phyloP scores from a whole-genome alignment of 2,888 invertebrate species.

The Eurois occulta region DNA sequence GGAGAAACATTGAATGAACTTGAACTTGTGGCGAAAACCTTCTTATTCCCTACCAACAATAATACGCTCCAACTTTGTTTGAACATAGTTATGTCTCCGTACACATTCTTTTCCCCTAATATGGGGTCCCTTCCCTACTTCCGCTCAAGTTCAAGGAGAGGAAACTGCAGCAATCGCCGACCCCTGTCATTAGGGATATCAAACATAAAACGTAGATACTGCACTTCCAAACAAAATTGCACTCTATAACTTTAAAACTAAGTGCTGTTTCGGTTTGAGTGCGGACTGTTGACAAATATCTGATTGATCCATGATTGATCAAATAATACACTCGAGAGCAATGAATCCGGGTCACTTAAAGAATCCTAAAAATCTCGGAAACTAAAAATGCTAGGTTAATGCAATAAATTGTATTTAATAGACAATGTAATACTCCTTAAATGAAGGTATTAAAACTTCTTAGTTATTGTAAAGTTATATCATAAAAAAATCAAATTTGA shows the following conservation, averaged over 20 bases:
- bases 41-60: slow-evolving; percentile 1
- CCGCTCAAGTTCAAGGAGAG: slow-evolving; percentile 49
- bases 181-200: slow-evolving; percentile 37
- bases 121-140: slow-evolving; percentile 35
- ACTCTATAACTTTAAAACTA: neutral
- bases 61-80: slow-evolving; percentile 27
- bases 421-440: no score
- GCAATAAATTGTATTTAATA: no score
- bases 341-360: no score
- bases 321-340: no score
- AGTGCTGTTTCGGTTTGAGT: slow-evolving; percentile 14
- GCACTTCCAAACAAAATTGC: slow-evolving; percentile 23
- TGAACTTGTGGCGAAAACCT: neutral
- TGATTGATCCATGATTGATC: slow-evolving; percentile 23
- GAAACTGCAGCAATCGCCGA: slow-evolving; percentile 47
- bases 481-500: no score
- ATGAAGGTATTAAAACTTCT: no score
- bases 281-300: slow-evolving; percentile 9
- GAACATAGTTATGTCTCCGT: slow-evolving; percentile 11
- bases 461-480: no score
- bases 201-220: slow-evolving; percentile 22
- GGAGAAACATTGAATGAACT: neutral
- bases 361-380: no score
- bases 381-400: no score
- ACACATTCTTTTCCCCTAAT: slow-evolving; percentile 32